Percentiles rank a stretch among this genome's conserved stretches.
Conservation (phyloP, 2,797 vertebrate genomes). For the Capromys pilorides region DNA sequence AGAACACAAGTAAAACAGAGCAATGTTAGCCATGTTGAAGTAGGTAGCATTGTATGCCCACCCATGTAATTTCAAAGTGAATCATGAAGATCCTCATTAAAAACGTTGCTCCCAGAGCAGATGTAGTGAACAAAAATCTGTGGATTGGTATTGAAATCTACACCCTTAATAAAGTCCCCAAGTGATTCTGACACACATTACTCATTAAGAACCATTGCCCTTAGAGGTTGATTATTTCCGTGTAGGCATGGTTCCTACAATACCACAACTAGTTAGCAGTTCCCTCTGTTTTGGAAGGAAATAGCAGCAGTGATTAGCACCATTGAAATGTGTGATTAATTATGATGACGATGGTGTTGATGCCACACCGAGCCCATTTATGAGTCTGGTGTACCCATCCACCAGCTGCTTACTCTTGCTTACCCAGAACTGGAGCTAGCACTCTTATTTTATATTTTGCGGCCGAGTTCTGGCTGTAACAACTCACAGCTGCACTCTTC, state of each 20-base stretch:
- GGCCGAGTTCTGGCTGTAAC: constrained; percentile 44
- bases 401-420: constrained; percentile 54
- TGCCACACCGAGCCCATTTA: constrained; percentile 25
- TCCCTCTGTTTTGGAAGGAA: constrained; percentile 65
- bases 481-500: constrained; percentile 56
- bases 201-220: constrained; percentile 20
- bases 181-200: constrained; percentile 20
- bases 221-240: constrained; percentile 62
- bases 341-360: constrained; percentile 20
- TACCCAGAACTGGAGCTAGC: constrained; percentile 3
- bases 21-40: constrained; percentile 51
- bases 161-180: constrained; percentile 59
- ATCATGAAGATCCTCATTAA: constrained; percentile 48
- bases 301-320: constrained; percentile 40
- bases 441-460: constrained; percentile 65
- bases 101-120: neutral
- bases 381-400: constrained; percentile 7
- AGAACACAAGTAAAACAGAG: constrained; percentile 43
- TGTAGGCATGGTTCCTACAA: constrained; percentile 25
- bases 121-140: constrained; percentile 47
- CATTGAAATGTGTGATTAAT: constrained; percentile 52
- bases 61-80: constrained; percentile 55
- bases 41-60: neutral
- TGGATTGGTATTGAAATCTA: constrained; percentile 33
- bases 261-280: constrained; percentile 48